A percentile compares a stretch with the other conserved stretches of the same genome.
phyloP scores from a whole-genome alignment of 2,113 vertebrate genomes.

The Holacanthus passer region DNA sequence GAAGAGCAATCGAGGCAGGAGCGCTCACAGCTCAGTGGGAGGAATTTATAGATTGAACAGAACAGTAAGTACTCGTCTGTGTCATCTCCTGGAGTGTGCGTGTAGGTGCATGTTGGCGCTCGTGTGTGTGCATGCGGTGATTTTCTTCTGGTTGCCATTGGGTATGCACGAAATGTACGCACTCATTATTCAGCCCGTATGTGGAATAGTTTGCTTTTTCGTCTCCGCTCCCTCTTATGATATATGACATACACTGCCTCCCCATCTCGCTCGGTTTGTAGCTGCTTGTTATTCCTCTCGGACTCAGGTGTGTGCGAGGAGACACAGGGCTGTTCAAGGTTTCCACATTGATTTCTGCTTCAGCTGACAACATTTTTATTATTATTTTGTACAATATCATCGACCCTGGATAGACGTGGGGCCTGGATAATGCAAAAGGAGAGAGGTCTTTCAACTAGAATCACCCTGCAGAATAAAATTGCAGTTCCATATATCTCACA shows the following conservation, averaged over 20 bases:
- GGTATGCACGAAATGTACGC: slow-evolving; percentile 25
- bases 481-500: neutral
- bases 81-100: slow-evolving; percentile 44
- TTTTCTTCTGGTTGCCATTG: slow-evolving; percentile 14
- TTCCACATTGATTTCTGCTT: slow-evolving; percentile 55
- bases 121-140: neutral
- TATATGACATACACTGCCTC: slow-evolving; percentile 1
- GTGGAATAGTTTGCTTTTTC: slow-evolving; percentile 16
- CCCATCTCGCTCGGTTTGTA: neutral
- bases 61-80: slow-evolving; percentile 59
- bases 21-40: slow-evolving; percentile 46
- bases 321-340: slow-evolving; percentile 44
- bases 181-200: slow-evolving; percentile 35
- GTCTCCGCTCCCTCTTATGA: slow-evolving; percentile 17
- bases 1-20: slow-evolving; percentile 17
- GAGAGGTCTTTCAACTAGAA: slow-evolving; percentile 13
- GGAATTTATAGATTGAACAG: slow-evolving; percentile 69
- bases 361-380: slow-evolving; percentile 33
- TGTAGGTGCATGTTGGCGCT: slow-evolving; percentile 2
- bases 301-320: slow-evolving; percentile 54
- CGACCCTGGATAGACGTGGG: slow-evolving; percentile 10
- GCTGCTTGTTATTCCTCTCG: slow-evolving; percentile 55
- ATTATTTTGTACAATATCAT: slow-evolving; percentile 30
- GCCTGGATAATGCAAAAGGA: slow-evolving; percentile 2
- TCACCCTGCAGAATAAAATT: neutral